phyloP scores from a whole-genome alignment of 2,797 vertebrate genomes.

The Lacerta viridis region DNA sequence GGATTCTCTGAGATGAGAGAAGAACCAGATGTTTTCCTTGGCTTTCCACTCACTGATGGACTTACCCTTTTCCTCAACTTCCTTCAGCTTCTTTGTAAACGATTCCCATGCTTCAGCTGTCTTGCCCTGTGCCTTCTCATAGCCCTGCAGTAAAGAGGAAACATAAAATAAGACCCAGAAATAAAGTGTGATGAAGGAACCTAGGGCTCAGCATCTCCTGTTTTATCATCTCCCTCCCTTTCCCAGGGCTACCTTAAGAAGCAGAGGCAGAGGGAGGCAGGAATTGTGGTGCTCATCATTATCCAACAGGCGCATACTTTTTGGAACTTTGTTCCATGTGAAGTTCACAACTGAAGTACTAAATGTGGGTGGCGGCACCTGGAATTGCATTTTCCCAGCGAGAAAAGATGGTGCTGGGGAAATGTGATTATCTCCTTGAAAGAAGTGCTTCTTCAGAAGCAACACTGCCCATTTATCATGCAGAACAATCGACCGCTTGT shows the following conservation, averaged over 20 bases:
- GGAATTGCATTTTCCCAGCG: not conserved
- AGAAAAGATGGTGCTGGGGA: not conserved
- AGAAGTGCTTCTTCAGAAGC: not conserved
- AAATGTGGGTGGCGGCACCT: not conserved
- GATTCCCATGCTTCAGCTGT: slow-evolving; percentile 10
- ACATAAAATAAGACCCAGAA: too few relatives aligned
- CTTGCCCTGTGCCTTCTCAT: not conserved
- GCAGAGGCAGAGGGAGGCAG: not conserved
- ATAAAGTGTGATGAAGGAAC: not conserved
- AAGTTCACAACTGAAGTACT: not conserved
- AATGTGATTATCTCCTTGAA: not conserved
- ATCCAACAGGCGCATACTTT: not conserved
- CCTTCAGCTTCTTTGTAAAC: not conserved
- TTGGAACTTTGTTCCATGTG: not conserved
- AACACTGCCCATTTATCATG: too few relatives aligned
- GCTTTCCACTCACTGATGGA: not conserved
- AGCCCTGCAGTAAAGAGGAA: slow-evolving; percentile 1
- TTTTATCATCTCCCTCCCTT: not conserved
- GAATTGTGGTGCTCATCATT: not conserved
- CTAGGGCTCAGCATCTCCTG: too few relatives aligned
- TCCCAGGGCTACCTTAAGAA: not conserved
- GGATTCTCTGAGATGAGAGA: not conserved
- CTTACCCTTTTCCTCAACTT: not conserved
- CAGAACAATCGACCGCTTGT: too few relatives aligned
- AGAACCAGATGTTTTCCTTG: not conserved